Percentiles rank a stretch among this genome's conserved stretches.
phyloP scores from a whole-genome alignment of 2,888 invertebrate genomes.

The Ichneumon xanthorius region DNA sequence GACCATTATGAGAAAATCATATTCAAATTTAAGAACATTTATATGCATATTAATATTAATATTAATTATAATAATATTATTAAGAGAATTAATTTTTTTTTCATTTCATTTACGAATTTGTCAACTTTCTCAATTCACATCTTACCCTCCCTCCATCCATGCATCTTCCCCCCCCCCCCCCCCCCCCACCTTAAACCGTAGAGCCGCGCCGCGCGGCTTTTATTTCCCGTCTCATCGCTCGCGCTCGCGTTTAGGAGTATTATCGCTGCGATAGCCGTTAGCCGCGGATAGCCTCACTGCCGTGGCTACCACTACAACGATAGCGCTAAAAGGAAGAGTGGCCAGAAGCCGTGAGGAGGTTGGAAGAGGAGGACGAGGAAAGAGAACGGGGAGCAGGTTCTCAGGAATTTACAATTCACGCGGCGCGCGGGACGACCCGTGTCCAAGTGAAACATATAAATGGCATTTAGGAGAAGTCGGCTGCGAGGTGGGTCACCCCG shows the following conservation, averaged over 20 bases:
- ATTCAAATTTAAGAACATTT: too few species aligned
- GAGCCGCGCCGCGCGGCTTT: slow-evolving; percentile 50
- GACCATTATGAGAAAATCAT: too few species aligned
- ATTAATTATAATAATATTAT: too few species aligned
- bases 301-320: background rate
- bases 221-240: slow-evolving; percentile 66
- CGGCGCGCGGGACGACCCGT: slow-evolving; percentile 76
- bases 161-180: too few species aligned
- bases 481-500: slow-evolving; percentile 67
- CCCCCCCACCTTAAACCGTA: too few species aligned
- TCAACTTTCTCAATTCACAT: too few species aligned
- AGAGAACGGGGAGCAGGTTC: slow-evolving; percentile 77
- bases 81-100: too few species aligned
- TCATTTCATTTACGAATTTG: too few species aligned
- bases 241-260: slow-evolving; percentile 41
- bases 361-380: slow-evolving; percentile 61
- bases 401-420: slow-evolving; percentile 83
- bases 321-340: slow-evolving; percentile 46
- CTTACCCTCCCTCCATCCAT: too few species aligned
- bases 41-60: too few species aligned
- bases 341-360: slow-evolving; percentile 53
- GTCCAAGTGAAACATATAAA: slow-evolving; percentile 82
- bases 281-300: slow-evolving; percentile 39
- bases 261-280: slow-evolving; percentile 41
- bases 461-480: slow-evolving; percentile 81